phyloP scores from a whole-genome alignment of 2,888 invertebrate genomes.

The Melikaiella ostensackeni region DNA sequence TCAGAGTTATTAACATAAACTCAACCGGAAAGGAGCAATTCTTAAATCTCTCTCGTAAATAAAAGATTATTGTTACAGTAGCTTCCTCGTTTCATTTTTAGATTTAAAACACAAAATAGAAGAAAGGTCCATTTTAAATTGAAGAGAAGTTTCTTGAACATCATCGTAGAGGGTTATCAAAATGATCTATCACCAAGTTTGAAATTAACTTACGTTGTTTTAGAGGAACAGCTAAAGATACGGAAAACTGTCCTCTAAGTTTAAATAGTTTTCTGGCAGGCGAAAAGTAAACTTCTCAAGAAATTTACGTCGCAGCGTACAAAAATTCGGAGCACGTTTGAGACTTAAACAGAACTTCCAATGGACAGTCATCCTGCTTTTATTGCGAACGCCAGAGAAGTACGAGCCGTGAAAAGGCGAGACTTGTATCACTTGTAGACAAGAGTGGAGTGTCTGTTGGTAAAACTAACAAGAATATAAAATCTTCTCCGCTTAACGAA shows the following conservation, averaged over 20 bases:
- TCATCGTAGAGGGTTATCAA: background rate
- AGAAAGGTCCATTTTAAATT: background rate
- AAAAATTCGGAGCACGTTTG: conserved; percentile 51
- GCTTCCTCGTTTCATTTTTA: conserved; percentile 3
- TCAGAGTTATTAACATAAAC: conserved; percentile 25
- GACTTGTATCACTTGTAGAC: conserved; percentile 29
- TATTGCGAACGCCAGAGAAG: conserved; percentile 28
- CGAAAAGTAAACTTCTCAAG: conserved; percentile 34
- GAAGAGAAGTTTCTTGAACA: background rate
- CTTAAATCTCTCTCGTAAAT: conserved; percentile 15
- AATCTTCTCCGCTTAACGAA: conserved; percentile 22
- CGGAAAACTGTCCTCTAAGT: conserved; percentile 21
- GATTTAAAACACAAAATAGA: background rate
- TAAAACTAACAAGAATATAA: conserved; percentile 38
- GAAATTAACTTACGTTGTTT: conserved; percentile 26
- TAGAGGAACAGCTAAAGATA: conserved; percentile 13
- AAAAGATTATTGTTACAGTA: conserved; percentile 17
- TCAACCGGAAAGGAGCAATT: conserved; percentile 25
- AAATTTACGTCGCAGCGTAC: conserved; percentile 48
- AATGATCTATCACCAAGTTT: conserved; percentile 17
- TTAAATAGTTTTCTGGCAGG: conserved; percentile 12
- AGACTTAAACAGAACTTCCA: conserved; percentile 51
- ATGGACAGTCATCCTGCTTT: conserved; percentile 41
- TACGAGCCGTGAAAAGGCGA: conserved; percentile 31
- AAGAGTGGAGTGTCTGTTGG: conserved; percentile 24